These are phyloP conservation scores for Menidia menidia DNA, from an alignment of 2,797 vertebrate species.

Conservation along the genomic window DNA sequence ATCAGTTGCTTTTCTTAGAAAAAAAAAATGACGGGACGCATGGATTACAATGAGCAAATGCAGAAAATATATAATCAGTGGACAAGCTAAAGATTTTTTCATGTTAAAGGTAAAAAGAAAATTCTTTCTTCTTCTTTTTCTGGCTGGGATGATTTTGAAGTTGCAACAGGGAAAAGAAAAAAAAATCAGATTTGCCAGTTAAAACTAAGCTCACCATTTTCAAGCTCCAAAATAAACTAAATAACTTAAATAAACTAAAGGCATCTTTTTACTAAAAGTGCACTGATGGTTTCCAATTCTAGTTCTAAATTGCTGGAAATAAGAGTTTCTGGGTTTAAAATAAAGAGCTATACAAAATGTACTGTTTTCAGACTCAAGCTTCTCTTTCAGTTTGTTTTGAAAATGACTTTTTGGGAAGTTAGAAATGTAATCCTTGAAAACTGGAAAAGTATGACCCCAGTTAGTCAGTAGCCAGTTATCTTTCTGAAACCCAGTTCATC, in stretches of 20 bases:
- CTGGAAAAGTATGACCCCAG: neutral
- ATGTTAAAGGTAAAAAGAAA: neutral
- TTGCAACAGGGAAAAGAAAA: no score
- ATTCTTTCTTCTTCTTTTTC: neutral
- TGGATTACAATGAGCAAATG: neutral
- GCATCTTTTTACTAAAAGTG: no score
- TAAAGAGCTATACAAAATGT: neutral
- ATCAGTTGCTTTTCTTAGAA: neutral
- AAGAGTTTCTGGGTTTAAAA: neutral
- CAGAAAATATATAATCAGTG: neutral
- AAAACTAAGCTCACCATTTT: no score
- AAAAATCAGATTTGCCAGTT: no score
- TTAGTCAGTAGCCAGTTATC: neutral
- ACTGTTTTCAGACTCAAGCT: neutral
- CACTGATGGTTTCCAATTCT: no score
- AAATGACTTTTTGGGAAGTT: no score
- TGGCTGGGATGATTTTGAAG: neutral
- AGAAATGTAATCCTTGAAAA: no score
- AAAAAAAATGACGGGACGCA: slow-evolving; percentile 10
- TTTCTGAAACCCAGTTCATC: no score
- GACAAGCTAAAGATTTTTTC: neutral
- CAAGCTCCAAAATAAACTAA: neutral
- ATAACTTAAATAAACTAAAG: neutral
- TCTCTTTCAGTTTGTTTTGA: neutral
- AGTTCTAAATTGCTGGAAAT: no score